Base-by-base conservation (phyloP, 2,113 vertebrate species). In the Rallus limicola region DNA sequence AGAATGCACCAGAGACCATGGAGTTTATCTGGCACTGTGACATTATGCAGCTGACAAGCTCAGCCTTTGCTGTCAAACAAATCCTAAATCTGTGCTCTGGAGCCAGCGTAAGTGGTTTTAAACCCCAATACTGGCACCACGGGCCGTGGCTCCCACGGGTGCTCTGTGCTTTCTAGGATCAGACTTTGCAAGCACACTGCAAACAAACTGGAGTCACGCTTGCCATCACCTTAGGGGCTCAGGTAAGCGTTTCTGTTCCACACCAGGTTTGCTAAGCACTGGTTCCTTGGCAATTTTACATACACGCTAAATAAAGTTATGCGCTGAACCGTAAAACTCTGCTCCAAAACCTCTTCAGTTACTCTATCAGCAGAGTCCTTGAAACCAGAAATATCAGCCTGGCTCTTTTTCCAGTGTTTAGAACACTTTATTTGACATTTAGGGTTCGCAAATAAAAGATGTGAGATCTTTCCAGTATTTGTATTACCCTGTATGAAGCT, bases 31-130 rank as follows among this genome's bases (percentile, higher is more conserved):
- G 81, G 55, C 69, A 50, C 29, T 6, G 6, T 4, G 48, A 20
- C 76, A 33, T 26, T 7, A 8, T 0, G 4, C 0, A 29, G 55
- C 56, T 71, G 56, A 52, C 60, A 56, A 60, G 42, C 44, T 82
- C 65, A 71, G 84, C 26, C 31, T 83, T 63, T 9, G 0, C 28
- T 21, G 6, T 25, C 33, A 87, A 34, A 31, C 3, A 24, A 80
- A 87, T 3, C 16, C 26, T 11, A 29, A 36, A 2, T 8, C 33
- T 56, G 13, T 1, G 2, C 24, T 6, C 1, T 0, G 24, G 42
- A 79, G 53, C 52, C 52, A 28, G 52, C 15, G 3, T 29, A 58
- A 68, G 34, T 5, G 36, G 15, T 55, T 46, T 65, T 24, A 20
- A 70, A 36, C 10, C 23, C n/a, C 8, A 19, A 12, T 0, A 10